These are phyloP conservation scores for Tupaia chinensis DNA, from an alignment of 2,113 vertebrate species.

Conservation along the genomic window DNA sequence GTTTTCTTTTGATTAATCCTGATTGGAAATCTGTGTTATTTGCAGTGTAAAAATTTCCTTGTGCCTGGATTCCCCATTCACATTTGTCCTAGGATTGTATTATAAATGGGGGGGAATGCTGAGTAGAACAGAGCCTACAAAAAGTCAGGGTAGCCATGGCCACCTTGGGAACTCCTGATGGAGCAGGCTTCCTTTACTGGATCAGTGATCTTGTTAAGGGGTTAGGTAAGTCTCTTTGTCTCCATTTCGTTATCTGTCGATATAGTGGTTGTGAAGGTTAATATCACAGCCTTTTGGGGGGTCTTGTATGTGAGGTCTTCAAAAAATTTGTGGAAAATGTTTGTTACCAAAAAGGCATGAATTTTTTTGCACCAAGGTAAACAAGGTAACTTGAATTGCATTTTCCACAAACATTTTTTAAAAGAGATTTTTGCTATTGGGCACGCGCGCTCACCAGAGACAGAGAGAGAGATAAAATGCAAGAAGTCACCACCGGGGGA, in stretches of 20 bases:
- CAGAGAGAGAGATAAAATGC: no score
- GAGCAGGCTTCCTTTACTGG: neutral
- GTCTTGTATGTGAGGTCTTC: neutral
- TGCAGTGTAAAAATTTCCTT: neutral
- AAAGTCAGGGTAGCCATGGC: neutral
- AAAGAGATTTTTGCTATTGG: no score
- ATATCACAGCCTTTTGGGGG: neutral
- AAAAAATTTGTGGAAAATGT: no score
- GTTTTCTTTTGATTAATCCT: conserved; percentile 13
- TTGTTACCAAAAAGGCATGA: no score
- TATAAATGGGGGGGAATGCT: neutral
- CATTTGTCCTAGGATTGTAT: neutral
- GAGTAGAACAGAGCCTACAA: neutral
- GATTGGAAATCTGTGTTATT: neutral
- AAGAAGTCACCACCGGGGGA: no score
- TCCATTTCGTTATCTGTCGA: neutral
- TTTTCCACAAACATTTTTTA: no score
- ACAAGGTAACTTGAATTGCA: no score
- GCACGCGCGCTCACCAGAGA: no score
- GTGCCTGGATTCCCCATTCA: neutral
- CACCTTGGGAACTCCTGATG: neutral
- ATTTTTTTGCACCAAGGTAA: no score
- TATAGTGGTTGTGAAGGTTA: neutral
- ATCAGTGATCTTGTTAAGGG: neutral
- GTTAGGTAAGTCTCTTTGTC: neutral